Evolutionary conservation across 2,113 vertebrate species (phyloP), one percentile per base, ranked within the genome.

Genomic region (Lepus timidus): DNA sequence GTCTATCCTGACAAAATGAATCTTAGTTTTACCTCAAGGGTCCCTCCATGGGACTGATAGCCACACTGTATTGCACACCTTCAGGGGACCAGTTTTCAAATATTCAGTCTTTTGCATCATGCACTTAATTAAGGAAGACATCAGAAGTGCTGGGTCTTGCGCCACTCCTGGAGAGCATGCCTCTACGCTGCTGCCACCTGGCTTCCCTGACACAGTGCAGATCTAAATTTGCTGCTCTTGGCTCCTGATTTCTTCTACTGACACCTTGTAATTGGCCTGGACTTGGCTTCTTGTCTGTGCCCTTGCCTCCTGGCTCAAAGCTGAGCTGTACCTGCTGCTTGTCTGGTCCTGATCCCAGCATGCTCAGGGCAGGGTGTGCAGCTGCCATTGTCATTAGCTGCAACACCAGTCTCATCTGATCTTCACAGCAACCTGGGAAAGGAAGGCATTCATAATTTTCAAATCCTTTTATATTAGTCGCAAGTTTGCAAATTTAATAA

Each of bases 11-110:
- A 85, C 14, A n/a, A 89, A 33, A 27, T 51, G 33, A 79, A 71
- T 79, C 51, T 90, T 86, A 67, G 71, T 67, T 92, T 89, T 92
- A 82, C 84, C 67, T 75, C 58, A 25, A 90, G 27, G 1, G 11
- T 92, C 20, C 52, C 52, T 85, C 88, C 0, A 1, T 44, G 25
- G 25, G 16, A 84, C 64, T 68, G 75, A 49, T 1, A 64, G 36
- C 31, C 23, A 49, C 62, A 49, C n/a, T 88, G 89, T 61, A 9
- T 1, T 74, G 58, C 4, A 44, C 52, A 70, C 23, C 33, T 85
- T 68, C 62, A 58, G 75, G 23, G 20, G 52, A 36, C 20, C 9
- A 44, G 16, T n/a, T 93, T 82, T 93, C 58, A 91, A 80, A 29
- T n/a, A 67, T 76, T 52, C n/a, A 55, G 67, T 9, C 11, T 71